phyloP scores from a whole-genome alignment of 2,888 invertebrate genomes.

The Uropetala carovei region DNA sequence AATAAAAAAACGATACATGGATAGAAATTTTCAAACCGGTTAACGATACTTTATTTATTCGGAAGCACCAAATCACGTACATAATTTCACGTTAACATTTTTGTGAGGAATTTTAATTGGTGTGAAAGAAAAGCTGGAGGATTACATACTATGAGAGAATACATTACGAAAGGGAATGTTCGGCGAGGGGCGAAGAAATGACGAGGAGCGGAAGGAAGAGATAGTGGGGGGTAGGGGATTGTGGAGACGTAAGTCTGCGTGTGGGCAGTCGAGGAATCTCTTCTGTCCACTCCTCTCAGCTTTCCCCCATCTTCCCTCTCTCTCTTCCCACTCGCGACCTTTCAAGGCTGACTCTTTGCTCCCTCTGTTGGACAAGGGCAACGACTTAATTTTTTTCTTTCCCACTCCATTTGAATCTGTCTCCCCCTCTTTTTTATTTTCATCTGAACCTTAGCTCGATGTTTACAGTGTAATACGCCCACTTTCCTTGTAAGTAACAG shows the following conservation, averaged over 20 bases:
- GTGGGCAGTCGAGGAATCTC: conserved; percentile 13
- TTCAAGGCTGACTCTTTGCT: background rate
- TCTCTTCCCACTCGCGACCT: conserved; percentile 8
- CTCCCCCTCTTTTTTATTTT: background rate
- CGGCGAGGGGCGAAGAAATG: background rate
- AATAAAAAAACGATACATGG: background rate
- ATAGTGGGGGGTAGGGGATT: background rate
- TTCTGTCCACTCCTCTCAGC: background rate
- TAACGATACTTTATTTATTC: background rate
- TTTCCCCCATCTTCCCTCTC: background rate
- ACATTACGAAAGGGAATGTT: background rate
- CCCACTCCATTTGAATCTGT: background rate
- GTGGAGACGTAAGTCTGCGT: background rate
- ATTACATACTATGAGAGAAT: background rate
- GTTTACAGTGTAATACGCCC: background rate
- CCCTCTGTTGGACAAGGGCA: no score
- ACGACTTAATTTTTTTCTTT: background rate
- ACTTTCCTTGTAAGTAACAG: conserved; percentile 4
- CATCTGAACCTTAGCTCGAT: background rate
- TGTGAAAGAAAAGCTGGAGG: no score
- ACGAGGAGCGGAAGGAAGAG: no score
- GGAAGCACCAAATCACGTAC: no score
- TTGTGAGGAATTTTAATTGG: no score
- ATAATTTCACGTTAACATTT: no score
- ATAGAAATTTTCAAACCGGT: background rate